These are phyloP conservation scores for Eutrigla gurnardus DNA, from an alignment of 2,797 vertebrate species.

Conservation along the genomic window DNA sequence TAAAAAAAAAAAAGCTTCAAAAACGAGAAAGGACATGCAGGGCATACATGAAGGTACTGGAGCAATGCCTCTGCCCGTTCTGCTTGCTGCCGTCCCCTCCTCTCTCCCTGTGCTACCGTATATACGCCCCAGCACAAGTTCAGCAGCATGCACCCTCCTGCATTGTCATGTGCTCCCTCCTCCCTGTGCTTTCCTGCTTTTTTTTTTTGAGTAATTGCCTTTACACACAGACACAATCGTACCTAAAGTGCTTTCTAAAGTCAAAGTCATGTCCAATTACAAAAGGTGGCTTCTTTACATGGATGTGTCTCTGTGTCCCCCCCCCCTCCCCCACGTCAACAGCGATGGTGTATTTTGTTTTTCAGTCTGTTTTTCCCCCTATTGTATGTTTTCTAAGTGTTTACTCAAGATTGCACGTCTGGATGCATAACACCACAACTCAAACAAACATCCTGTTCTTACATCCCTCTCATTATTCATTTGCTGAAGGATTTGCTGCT, in stretches of 20 bases:
- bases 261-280: slow-evolving; percentile 67
- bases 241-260: slow-evolving; percentile 65
- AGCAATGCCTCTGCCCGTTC: slow-evolving; percentile 85
- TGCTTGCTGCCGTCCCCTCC: slow-evolving; percentile 85
- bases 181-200: slow-evolving; percentile 82
- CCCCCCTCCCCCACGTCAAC: slow-evolving; percentile 31
- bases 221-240: slow-evolving; percentile 58
- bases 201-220: slow-evolving; percentile 88
- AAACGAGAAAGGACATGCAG: slow-evolving; percentile 99
- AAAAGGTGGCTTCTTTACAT: slow-evolving; percentile 58
- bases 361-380: slow-evolving; percentile 34
- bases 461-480: slow-evolving; percentile 60
- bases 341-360: slow-evolving; percentile 58
- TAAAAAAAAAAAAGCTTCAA: slow-evolving; percentile 94
- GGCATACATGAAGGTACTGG: slow-evolving; percentile 99
- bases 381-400: slow-evolving; percentile 60
- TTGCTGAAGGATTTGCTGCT: slow-evolving; percentile 52
- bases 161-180: slow-evolving; percentile 72
- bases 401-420: slow-evolving; percentile 60
- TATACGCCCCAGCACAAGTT: slow-evolving; percentile 77
- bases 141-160: slow-evolving; percentile 85
- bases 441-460: slow-evolving; percentile 47
- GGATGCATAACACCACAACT: slow-evolving; percentile 51
- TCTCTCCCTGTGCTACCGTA: slow-evolving; percentile 79
- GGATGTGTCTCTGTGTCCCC: slow-evolving; percentile 50